Conservation (phyloP, 2,888 invertebrate genomes). For the Apamea monoglypha region DNA sequence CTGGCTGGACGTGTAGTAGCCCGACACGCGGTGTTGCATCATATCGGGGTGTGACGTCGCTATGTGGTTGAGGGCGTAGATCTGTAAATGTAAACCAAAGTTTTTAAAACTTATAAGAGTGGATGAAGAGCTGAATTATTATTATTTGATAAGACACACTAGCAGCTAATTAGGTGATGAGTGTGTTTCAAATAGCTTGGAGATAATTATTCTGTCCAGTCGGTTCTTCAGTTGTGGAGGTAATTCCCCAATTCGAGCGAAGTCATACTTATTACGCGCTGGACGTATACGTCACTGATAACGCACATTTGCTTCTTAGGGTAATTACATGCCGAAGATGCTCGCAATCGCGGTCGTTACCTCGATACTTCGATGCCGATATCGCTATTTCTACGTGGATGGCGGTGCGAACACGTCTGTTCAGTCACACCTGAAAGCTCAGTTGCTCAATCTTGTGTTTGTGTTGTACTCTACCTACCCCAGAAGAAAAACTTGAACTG, state of each 20-base stretch:
- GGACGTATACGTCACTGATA: constrained; percentile 20
- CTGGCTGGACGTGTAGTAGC: constrained; percentile 96
- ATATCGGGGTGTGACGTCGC: constrained; percentile 93
- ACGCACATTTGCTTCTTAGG: constrained; percentile 2
- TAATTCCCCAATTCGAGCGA: background rate
- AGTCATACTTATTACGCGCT: background rate
- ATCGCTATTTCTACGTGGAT: no score
- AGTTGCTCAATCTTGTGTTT: no score
- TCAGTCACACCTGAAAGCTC: no score
- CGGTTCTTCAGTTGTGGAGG: background rate
- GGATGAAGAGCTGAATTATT: background rate
- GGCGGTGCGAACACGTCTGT: no score
- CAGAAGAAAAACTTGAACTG: no score
- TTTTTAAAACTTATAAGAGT: constrained; percentile 1
- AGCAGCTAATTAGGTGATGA: background rate
- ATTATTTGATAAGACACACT: background rate
- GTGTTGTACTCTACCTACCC: no score
- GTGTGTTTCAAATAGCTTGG: background rate
- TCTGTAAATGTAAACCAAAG: constrained; percentile 81
- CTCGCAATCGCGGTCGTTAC: no score
- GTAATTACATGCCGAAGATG: no score
- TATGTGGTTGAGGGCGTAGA: constrained; percentile 91
- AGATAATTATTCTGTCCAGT: no score
- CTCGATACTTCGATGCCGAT: no score
- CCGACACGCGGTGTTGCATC: constrained; percentile 95